Percentiles rank a stretch among this genome's conserved stretches.
Evolutionary conservation across 1,140 invertebrate species (phyloP).

Genomic region (Drosophila ercepeae): DNA sequence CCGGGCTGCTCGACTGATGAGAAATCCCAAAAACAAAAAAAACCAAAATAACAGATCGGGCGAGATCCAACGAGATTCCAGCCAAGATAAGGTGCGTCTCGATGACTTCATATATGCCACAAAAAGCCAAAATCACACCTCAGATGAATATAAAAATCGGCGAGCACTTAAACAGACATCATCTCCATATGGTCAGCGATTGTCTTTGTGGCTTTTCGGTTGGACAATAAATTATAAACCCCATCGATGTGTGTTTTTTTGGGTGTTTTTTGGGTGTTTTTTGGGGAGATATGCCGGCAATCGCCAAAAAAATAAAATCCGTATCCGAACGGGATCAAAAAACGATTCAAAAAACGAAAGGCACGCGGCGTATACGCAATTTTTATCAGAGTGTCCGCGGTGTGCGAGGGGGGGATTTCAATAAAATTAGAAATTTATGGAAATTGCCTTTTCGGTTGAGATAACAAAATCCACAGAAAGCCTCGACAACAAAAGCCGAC

Average conservation of each 20-base stretch:
- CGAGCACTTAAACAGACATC: constrained; percentile 60
- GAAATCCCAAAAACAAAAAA: neutral
- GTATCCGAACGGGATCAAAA: constrained; percentile 15
- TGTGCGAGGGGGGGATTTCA: constrained; percentile 56
- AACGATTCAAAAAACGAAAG: constrained; percentile 4
- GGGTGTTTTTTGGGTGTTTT: neutral
- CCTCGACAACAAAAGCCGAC: constrained; percentile 38
- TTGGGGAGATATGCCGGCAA: constrained; percentile 37
- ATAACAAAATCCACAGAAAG: constrained; percentile 55
- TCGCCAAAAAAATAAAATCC: constrained; percentile 22
- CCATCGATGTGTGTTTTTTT: neutral
- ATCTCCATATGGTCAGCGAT: constrained; percentile 64
- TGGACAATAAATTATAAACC: constrained; percentile 65
- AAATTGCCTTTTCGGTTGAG: constrained; percentile 64
- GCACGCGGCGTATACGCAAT: constrained; percentile 69
- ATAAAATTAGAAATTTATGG: constrained; percentile 82
- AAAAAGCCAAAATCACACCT: constrained; percentile 71
- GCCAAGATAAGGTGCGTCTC: constrained; percentile 34
- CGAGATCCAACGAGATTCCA: constrained; percentile 28
- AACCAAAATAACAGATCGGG: constrained; percentile 1
- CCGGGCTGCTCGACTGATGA: constrained; percentile 7
- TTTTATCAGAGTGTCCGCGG: constrained; percentile 53
- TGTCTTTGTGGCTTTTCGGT: constrained; percentile 8
- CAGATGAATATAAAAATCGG: constrained; percentile 72
- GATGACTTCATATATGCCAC: constrained; percentile 75